A percentile compares a stretch with the other conserved stretches of the same genome.
Conservation (phyloP, 2,113 vertebrate species). For the Lutjanus erythropterus region DNA sequence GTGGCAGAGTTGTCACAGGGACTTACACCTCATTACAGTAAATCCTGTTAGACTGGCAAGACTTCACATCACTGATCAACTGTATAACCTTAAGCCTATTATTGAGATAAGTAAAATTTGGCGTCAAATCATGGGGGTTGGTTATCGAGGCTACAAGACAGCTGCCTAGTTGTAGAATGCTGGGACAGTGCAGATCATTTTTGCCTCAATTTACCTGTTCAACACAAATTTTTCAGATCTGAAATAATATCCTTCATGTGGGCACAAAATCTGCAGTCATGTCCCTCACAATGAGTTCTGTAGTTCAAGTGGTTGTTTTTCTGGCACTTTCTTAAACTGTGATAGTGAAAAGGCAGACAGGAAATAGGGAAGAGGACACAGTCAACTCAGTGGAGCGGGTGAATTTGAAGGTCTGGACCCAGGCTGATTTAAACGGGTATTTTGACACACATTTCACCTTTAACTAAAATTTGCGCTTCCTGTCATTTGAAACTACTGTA, state of each 20-base stretch:
- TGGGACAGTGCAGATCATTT: not conserved
- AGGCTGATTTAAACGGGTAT: no score
- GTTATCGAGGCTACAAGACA: conserved; percentile 9
- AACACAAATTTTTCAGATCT: not conserved
- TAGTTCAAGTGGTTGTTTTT: no score
- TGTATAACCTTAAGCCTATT: conserved; percentile 17
- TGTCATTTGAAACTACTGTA: no score
- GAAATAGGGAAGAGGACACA: no score
- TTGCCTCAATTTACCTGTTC: not conserved
- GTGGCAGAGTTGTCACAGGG: not conserved
- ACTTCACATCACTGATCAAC: conserved; percentile 32
- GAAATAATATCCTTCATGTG: not conserved
- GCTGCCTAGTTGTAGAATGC: not conserved
- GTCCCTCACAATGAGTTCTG: not conserved
- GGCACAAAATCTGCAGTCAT: not conserved
- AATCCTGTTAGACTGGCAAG: conserved; percentile 49
- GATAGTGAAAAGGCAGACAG: no score
- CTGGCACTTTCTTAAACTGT: no score
- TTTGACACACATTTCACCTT: no score
- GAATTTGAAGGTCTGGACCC: no score
- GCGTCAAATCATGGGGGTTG: not conserved
- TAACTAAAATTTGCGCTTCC: no score
- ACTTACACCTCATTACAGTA: conserved; percentile 47
- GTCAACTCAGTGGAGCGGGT: no score
- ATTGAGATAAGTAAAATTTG: conserved; percentile 12